phyloP scores from a whole-genome alignment of 2,113 vertebrate genomes.

The Athene noctua region DNA sequence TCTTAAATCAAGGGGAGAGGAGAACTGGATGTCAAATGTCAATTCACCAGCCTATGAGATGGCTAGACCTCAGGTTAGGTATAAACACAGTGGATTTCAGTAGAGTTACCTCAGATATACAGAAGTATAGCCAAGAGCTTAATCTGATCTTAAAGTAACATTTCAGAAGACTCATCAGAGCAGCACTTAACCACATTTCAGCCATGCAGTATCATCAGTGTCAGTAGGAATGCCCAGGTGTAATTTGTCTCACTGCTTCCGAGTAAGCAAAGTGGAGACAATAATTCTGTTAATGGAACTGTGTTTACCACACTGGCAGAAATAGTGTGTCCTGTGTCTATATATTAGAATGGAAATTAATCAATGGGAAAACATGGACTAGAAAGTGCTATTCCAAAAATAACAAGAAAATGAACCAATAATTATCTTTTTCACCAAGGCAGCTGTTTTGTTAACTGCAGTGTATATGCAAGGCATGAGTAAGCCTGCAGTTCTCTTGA shows the following conservation, averaged over 20 bases:
- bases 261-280: not conserved
- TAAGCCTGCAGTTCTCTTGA: conserved; percentile 17
- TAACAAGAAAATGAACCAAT: not conserved
- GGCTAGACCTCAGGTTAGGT: not conserved
- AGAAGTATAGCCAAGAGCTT: not conserved
- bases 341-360: not conserved
- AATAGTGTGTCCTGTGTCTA: not conserved
- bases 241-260: not conserved
- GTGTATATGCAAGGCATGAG: not conserved
- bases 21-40: not conserved
- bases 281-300: not conserved
- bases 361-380: not conserved
- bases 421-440: conserved; percentile 14
- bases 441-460: not conserved
- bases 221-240: not conserved
- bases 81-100: not conserved
- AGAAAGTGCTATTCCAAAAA: conserved; percentile 5
- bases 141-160: not conserved
- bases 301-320: not conserved
- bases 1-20: not conserved
- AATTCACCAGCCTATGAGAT: not conserved
- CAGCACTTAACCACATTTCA: not conserved
- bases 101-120: not conserved
- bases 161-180: not conserved
- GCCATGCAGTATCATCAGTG: not conserved